These are phyloP conservation scores for Osmerus eperlanus DNA, from an alignment of 2,113 vertebrate genomes.

Conservation along the genomic window DNA sequence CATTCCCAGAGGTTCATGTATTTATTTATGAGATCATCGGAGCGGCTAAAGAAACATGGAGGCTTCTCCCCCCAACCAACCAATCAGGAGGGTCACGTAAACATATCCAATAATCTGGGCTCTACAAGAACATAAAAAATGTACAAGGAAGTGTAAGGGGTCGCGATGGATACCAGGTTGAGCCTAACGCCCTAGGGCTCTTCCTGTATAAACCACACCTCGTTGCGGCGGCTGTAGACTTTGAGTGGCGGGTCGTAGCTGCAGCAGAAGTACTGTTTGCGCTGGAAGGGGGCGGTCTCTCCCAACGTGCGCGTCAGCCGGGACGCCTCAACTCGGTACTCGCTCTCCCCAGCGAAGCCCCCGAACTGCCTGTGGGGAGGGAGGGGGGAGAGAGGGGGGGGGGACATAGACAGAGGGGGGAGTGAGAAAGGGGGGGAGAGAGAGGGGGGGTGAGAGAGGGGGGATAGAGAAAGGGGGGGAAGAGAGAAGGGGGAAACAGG, in stretches of 20 bases:
- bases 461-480: too few relatives aligned
- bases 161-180: not conserved
- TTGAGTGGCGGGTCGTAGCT: slow-evolving; percentile 88
- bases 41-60: not conserved
- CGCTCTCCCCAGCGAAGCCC: slow-evolving; percentile 84
- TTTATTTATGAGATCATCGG: not conserved
- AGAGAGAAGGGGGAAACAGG: not conserved
- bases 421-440: too few relatives aligned
- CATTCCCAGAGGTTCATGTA: too few relatives aligned
- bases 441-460: not conserved
- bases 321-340: slow-evolving; percentile 76
- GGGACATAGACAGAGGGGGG: not conserved
- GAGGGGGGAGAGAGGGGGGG: not conserved
- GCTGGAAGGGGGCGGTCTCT: slow-evolving; percentile 73
- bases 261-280: slow-evolving; percentile 84
- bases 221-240: slow-evolving; percentile 85
- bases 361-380: slow-evolving; percentile 79
- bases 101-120: slow-evolving; percentile 18
- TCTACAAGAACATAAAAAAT: slow-evolving; percentile 6
- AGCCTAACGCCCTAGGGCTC: slow-evolving; percentile 55
- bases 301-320: slow-evolving; percentile 80
- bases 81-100: not conserved
- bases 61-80: too few relatives aligned
- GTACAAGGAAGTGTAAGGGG: not conserved
- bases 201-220: slow-evolving; percentile 88